These are phyloP conservation scores for Semotilus atromaculatus DNA, from an alignment of 2,797 vertebrate species.

Conservation along the genomic window DNA sequence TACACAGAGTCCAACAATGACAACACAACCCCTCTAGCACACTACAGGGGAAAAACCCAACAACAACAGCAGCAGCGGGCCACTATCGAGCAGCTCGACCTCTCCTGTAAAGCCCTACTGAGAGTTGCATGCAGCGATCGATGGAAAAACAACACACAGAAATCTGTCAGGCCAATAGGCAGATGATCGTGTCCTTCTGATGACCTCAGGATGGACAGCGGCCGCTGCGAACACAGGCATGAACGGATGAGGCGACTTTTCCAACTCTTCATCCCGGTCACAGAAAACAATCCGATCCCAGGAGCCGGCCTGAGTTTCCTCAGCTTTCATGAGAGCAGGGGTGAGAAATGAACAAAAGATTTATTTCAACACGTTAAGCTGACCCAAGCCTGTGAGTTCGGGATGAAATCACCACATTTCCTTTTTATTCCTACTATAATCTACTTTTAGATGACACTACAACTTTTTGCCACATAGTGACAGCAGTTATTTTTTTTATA, in stretches of 20 bases:
- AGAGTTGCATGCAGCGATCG: slow-evolving; percentile 38
- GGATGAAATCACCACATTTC: neutral
- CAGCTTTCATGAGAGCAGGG: slow-evolving; percentile 29
- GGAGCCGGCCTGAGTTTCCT: slow-evolving; percentile 6
- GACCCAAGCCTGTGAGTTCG: slow-evolving; percentile 26
- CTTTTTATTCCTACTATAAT: neutral
- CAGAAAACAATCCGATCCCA: slow-evolving; percentile 30
- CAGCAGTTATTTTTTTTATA: neutral
- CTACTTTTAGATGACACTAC: neutral
- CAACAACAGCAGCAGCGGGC: slow-evolving; percentile 9
- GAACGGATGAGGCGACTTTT: slow-evolving; percentile 31
- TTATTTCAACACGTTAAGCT: slow-evolving; percentile 36
- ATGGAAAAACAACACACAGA: slow-evolving; percentile 48
- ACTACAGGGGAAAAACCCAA: neutral
- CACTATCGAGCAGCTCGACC: slow-evolving; percentile 14
- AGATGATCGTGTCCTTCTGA: slow-evolving; percentile 45
- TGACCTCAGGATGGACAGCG: slow-evolving; percentile 42
- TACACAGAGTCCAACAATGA: slow-evolving; percentile 45
- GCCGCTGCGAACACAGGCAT: slow-evolving; percentile 24
- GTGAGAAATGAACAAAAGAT: slow-evolving; percentile 46
- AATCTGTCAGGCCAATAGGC: slow-evolving; percentile 35
- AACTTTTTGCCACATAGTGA: neutral
- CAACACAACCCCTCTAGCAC: slow-evolving; percentile 38
- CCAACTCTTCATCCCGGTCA: slow-evolving; percentile 16
- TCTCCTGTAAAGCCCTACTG: slow-evolving; percentile 23